phyloP scores from a whole-genome alignment of 2,113 vertebrate species.

The Hucho hucho region DNA sequence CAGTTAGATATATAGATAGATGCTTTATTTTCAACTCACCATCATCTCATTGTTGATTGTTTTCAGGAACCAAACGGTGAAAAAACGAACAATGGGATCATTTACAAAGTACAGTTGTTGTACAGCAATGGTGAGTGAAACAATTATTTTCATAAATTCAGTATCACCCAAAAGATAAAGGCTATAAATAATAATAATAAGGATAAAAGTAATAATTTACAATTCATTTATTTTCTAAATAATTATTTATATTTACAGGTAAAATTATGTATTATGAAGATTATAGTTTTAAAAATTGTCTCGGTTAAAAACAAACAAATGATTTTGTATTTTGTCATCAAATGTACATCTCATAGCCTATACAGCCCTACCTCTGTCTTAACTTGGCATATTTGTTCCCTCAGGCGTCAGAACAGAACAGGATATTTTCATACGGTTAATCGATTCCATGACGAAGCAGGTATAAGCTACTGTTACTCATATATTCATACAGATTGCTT shows the following conservation, averaged over 20 bases:
- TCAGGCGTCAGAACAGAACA: slow-evolving; percentile 93
- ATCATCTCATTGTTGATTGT: slow-evolving; percentile 47
- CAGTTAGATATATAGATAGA: background rate
- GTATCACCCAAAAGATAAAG: background rate
- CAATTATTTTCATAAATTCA: slow-evolving; percentile 40
- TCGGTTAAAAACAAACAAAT: too few species aligned
- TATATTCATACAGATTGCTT: slow-evolving; percentile 24
- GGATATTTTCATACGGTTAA: slow-evolving; percentile 94
- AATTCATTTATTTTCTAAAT: background rate
- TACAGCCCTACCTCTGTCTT: background rate
- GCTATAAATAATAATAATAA: background rate
- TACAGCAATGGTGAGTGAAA: slow-evolving; percentile 94
- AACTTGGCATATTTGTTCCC: slow-evolving; percentile 39
- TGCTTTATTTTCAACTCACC: background rate
- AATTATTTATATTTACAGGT: slow-evolving; percentile 6
- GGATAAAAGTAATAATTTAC: background rate
- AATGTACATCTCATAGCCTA: too few species aligned
- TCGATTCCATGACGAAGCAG: slow-evolving; percentile 98
- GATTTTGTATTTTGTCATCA: background rate
- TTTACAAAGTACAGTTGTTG: slow-evolving; percentile 96
- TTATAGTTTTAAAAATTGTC: too few species aligned
- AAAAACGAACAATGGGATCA: slow-evolving; percentile 99
- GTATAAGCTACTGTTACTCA: slow-evolving; percentile 76
- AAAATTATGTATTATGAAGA: too few species aligned
- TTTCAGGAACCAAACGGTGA: slow-evolving; percentile 97